Evolutionary conservation across 2,113 vertebrate species (phyloP).

Genomic region (Columba janthina): DNA sequence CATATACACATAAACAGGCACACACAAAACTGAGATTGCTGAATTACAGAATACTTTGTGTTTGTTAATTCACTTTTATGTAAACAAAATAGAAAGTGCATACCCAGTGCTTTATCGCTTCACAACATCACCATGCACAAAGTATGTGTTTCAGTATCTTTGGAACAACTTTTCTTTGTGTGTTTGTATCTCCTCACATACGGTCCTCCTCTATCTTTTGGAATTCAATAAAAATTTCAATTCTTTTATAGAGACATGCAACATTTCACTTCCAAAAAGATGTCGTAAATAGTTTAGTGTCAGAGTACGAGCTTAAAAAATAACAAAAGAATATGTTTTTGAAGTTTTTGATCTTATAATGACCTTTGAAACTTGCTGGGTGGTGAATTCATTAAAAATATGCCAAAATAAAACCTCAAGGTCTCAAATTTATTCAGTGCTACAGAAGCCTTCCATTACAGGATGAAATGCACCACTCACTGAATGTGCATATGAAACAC

Average conservation of each 20-base stretch:
- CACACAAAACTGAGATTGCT: not conserved
- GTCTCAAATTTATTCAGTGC: constrained; percentile 21
- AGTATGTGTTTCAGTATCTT: not conserved
- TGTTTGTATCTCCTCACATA: not conserved
- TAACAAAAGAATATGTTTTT: constrained; percentile 7
- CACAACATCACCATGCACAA: not conserved
- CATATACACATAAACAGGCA: not conserved
- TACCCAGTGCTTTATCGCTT: not conserved
- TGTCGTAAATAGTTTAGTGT: not conserved
- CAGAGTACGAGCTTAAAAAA: not conserved
- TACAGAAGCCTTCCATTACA: not conserved
- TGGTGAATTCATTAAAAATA: constrained; percentile 25
- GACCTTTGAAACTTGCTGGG: constrained; percentile 33
- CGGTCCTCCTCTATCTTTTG: not conserved
- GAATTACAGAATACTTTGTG: not conserved
- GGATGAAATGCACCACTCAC: not conserved
- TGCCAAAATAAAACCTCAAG: not conserved
- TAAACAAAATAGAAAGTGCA: not conserved
- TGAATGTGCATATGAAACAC: not conserved
- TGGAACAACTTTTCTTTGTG: not conserved
- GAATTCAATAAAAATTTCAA: not conserved
- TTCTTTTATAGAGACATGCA: constrained; percentile 28
- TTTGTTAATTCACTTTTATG: not conserved
- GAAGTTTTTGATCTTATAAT: constrained; percentile 13
- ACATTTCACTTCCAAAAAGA: constrained; percentile 48